phyloP scores from a whole-genome alignment of 2,113 vertebrate genomes.

The Brachypteracias leptosomus region DNA sequence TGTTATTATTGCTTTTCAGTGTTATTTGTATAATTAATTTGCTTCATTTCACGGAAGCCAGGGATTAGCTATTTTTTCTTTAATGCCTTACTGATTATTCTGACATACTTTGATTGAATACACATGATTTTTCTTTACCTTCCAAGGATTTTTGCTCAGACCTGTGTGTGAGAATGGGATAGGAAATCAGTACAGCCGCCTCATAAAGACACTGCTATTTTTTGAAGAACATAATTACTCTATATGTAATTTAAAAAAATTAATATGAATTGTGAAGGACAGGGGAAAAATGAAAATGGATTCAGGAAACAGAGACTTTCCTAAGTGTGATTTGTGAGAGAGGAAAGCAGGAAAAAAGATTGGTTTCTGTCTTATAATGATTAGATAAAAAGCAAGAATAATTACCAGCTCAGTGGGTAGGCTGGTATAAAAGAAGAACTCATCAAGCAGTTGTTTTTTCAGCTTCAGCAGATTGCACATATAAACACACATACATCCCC shows the following conservation, averaged over 20 bases:
- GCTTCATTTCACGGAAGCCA: not conserved
- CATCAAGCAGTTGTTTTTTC: conserved; percentile 55
- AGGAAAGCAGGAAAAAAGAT: not conserved
- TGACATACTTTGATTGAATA: not conserved
- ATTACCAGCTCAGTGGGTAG: conserved; percentile 63
- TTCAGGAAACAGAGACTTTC: not conserved
- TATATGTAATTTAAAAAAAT: not conserved
- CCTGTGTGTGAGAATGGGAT: not conserved
- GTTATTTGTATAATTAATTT: not conserved
- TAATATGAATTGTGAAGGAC: not conserved
- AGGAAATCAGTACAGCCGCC: not conserved
- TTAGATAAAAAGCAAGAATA: conserved; percentile 69
- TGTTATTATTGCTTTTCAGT: not conserved
- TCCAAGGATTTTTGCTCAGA: not conserved
- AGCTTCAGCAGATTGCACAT: conserved; percentile 19
- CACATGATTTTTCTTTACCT: not conserved
- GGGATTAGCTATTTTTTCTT: not conserved
- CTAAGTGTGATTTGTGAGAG: not conserved
- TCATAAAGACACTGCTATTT: not conserved
- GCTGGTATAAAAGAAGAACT: conserved; percentile 53
- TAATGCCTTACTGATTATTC: not conserved
- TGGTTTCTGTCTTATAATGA: conserved; percentile 40
- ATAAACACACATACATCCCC: not conserved
- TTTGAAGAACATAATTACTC: not conserved
- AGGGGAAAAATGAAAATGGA: not conserved